phyloP scores from a whole-genome alignment of 2,888 invertebrate genomes.

The Perithous albicinctus region DNA sequence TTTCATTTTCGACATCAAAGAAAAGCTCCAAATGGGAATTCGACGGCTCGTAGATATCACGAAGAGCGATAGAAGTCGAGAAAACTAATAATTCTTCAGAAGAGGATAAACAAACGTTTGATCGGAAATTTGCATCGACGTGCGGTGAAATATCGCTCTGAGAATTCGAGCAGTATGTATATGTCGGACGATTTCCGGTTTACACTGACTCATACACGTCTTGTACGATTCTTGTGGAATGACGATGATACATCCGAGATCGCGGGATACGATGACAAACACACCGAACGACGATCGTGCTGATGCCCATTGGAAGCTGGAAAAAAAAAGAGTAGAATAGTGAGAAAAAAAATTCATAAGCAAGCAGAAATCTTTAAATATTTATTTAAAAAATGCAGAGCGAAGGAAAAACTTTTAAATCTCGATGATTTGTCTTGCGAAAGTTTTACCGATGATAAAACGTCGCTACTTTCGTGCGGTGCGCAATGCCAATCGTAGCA shows the following conservation, averaged over 20 bases:
- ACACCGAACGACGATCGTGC: not conserved
- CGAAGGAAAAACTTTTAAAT: not conserved
- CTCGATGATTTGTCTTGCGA: not conserved
- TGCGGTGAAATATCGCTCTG: constrained; percentile 30
- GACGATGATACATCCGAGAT: constrained; percentile 43
- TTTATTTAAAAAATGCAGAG: too few relatives aligned
- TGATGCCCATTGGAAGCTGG: not conserved
- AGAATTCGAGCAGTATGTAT: constrained; percentile 37
- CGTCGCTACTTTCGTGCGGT: constrained; percentile 1
- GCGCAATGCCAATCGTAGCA: constrained; percentile 40
- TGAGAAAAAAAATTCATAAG: not conserved
- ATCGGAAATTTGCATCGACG: not conserved
- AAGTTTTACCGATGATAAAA: constrained; percentile 16
- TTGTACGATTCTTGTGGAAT: constrained; percentile 40
- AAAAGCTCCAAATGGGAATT: not conserved
- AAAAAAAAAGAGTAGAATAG: not conserved
- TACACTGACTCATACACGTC: constrained; percentile 51
- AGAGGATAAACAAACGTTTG: not conserved
- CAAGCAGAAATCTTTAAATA: too few relatives aligned
- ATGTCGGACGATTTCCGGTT: constrained; percentile 64
- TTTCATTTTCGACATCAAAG: not conserved
- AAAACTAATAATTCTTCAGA: not conserved
- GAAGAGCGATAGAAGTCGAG: not conserved
- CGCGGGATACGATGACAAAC: not conserved
- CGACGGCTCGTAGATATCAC: not conserved